A percentile compares a stretch with the other conserved stretches of the same genome.
Conservation (phyloP, 2,888 invertebrate species). For the Lymantria dispar region DNA sequence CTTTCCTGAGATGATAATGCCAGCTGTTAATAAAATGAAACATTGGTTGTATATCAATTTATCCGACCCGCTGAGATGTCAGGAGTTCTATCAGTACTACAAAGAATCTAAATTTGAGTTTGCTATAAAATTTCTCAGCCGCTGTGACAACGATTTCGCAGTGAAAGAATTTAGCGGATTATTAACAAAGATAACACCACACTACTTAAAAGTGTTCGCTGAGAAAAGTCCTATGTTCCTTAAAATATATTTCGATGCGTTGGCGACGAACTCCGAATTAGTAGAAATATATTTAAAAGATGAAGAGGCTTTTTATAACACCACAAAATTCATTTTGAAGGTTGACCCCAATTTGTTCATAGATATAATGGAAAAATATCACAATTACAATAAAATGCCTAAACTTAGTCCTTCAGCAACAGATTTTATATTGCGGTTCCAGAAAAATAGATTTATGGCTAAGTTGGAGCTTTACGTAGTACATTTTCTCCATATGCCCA, state of each 20-base stretch:
- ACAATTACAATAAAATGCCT: conserved; percentile 18
- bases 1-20: conserved; percentile 54
- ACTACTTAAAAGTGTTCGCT: conserved; percentile 47
- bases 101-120: conserved; percentile 33
- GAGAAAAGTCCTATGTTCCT: conserved; percentile 46
- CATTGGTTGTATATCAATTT: conserved; percentile 45
- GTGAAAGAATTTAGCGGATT: conserved; percentile 35
- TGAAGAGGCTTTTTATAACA: conserved; percentile 36
- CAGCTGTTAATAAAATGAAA: conserved; percentile 48
- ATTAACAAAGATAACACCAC: conserved; percentile 43
- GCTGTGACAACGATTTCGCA: conserved; percentile 46
- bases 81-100: conserved; percentile 54
- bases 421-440: conserved; percentile 42
- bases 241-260: conserved; percentile 45
- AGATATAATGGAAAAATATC: conserved; percentile 50
- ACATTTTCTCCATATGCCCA: conserved; percentile 43
- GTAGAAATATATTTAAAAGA: conserved; percentile 31
- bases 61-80: conserved; percentile 38
- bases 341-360: conserved; percentile 42
- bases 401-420: conserved; percentile 39
- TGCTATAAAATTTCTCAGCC: conserved; percentile 48
- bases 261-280: conserved; percentile 33
- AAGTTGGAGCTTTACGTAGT: conserved; percentile 53
- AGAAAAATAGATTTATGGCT: conserved; percentile 42
- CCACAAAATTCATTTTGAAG: conserved; percentile 48